A percentile compares a stretch with the other conserved stretches of the same genome.
Conservation (phyloP, 2,113 vertebrate genomes). For the Sphyrna mokarran region DNA sequence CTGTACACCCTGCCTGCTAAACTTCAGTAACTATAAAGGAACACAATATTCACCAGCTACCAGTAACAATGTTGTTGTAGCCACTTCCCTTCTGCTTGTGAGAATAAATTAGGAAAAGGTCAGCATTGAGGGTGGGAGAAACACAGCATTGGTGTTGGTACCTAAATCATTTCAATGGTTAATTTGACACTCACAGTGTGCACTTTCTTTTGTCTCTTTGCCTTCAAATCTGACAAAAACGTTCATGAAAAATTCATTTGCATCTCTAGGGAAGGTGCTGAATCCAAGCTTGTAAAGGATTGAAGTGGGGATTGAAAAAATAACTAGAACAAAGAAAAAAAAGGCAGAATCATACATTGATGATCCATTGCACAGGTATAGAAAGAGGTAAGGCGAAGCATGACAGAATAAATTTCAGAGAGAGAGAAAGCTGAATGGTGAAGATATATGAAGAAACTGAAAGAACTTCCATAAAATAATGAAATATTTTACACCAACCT, state of each 20-base stretch:
- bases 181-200: constrained; percentile 41
- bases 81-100: not conserved
- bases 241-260: constrained; percentile 47
- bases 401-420: not conserved
- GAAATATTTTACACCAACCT: not conserved
- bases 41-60: not conserved
- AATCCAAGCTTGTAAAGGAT: constrained; percentile 38
- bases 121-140: not conserved
- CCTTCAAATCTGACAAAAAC: constrained; percentile 46
- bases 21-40: not conserved
- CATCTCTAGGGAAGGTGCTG: not conserved
- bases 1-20: not conserved
- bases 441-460: not conserved
- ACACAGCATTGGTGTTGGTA: not conserved
- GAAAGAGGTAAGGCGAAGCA: not conserved
- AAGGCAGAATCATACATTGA: not conserved
- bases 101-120: not conserved
- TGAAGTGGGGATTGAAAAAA: constrained; percentile 44
- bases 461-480: not conserved
- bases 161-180: no score
- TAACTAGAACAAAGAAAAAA: constrained; percentile 38
- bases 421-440: no score
- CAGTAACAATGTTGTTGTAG: not conserved
- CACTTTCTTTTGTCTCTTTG: constrained; percentile 41
- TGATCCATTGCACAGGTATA: not conserved